These are phyloP conservation scores for Melinopterus prodromus DNA, from an alignment of 2,888 invertebrate genomes.

Conservation along the genomic window DNA sequence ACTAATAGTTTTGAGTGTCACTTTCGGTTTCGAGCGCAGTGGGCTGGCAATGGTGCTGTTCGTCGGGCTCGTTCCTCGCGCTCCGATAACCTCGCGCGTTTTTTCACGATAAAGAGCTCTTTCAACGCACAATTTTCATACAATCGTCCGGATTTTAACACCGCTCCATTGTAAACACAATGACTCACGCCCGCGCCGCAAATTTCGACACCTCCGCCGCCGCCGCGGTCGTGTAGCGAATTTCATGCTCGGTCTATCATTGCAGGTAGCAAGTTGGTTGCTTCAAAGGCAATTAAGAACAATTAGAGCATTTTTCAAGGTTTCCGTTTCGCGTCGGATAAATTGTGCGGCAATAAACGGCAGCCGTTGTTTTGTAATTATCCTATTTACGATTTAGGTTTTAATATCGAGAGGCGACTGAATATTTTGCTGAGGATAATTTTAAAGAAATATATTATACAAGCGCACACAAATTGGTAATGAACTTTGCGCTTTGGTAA, in stretches of 20 bases:
- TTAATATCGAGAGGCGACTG: neutral
- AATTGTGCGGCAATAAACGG: neutral
- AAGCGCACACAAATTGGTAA: too few species aligned
- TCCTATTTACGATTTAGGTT: constrained; percentile 7
- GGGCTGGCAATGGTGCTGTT: constrained; percentile 9
- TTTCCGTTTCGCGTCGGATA: constrained; percentile 19
- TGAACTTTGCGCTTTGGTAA: too few species aligned
- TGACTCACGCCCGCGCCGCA: constrained; percentile 17
- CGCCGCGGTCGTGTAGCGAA: constrained; percentile 11
- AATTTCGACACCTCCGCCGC: constrained; percentile 16
- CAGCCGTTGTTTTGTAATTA: neutral
- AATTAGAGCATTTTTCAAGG: constrained; percentile 39
- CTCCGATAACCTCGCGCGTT: constrained; percentile 16
- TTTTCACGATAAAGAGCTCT: constrained; percentile 14
- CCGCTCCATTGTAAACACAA: constrained; percentile 10
- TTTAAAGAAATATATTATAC: too few species aligned
- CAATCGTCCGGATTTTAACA: constrained; percentile 15
- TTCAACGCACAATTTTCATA: constrained; percentile 11
- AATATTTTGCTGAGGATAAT: too few species aligned
- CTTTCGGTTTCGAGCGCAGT: constrained; percentile 22
- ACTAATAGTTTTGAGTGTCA: constrained; percentile 5
- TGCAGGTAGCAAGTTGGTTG: constrained; percentile 13
- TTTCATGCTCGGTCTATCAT: constrained; percentile 33
- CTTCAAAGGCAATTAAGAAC: constrained; percentile 32
- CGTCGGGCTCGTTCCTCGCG: neutral